Percentiles rank a stretch among this genome's conserved stretches.
phyloP scores from a whole-genome alignment of 2,797 vertebrate species.

The Arctocebus calabarensis region DNA sequence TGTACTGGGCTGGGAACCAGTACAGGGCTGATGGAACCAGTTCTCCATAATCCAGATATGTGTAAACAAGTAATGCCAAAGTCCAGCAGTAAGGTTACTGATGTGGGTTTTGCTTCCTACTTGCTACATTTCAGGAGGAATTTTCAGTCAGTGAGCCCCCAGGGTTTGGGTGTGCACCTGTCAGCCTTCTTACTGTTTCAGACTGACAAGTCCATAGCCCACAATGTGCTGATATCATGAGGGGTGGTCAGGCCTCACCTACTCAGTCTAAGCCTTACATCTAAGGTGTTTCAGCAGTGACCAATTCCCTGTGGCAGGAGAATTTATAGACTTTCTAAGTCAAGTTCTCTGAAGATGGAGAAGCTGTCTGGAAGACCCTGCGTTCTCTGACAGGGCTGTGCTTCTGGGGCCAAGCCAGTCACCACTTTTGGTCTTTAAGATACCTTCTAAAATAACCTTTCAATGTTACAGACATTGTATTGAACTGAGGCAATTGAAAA shows the following conservation, averaged over 20 bases:
- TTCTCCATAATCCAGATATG: neutral
- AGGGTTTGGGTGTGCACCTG: neutral
- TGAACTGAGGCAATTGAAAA: constrained; percentile 48
- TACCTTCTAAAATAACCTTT: constrained; percentile 60
- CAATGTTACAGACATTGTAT: constrained; percentile 14
- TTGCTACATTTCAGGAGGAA: neutral
- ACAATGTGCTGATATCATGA: neutral
- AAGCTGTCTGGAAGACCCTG: constrained; percentile 54
- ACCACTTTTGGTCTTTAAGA: neutral
- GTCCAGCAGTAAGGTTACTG: neutral
- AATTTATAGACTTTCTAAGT: constrained; percentile 41
- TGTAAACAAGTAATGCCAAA: constrained; percentile 42
- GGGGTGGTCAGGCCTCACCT: neutral
- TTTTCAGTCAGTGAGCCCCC: constrained; percentile 13
- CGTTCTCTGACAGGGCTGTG: constrained; percentile 38
- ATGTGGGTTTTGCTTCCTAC: neutral
- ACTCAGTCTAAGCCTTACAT: neutral
- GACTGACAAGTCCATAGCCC: neutral
- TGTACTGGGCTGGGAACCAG: too few relatives aligned
- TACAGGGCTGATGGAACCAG: neutral
- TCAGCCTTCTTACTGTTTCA: constrained; percentile 20
- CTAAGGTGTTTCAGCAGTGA: neutral
- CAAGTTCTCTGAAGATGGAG: neutral
- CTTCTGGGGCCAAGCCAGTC: neutral
- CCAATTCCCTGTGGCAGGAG: neutral